Base-by-base conservation (phyloP, 2,888 invertebrate genomes). In the Mythimna impura region DNA sequence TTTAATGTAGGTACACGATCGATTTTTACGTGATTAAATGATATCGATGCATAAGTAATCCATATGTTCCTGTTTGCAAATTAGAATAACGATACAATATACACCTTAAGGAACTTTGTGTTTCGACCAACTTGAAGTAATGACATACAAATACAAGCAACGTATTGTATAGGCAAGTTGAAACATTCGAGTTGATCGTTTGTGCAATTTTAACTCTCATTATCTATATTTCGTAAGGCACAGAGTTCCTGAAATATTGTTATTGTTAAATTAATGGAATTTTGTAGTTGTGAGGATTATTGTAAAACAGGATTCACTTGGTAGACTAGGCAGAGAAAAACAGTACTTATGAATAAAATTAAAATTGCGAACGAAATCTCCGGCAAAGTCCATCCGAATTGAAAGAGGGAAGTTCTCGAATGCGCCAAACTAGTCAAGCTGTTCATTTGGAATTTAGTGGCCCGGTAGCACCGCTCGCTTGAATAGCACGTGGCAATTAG, bases 401-500 rank as follows among this genome's bases (percentile, higher is more conserved):
- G 47, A 69, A 61, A 55, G 65, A 40, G 25, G 4, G 7, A 25
- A 17, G 25, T 36, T 40, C 22, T 36, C 30, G 22, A 65, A 61
- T 77, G 14, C 20, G 25, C 14, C 58, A 10, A 66, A 57, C 25
- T 20, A 34, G 63, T 57, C 34, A 30, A 55, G 63, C 50, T 47
- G 34, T 36, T 58, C n/a, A 40, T 34, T 47, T 77, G 1, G 40
- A 67, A 60, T 61, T 40, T 54, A 47, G 36, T 47, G 30, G 40
- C 22, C 14, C 4, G 5, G 61, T 3, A 34, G 54, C 58, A 40
- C 22, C 54, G 40, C 22, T 20, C 36, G 50, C 22, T 78, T 60
- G 25, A 73, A 63, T 65, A 70, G 30, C 60, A 60, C 55, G 36
- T 61, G 78, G 64, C 63, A 70, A 78, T 69, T 72, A 72, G 61